These are phyloP conservation scores for Amphimedon queenslandica DNA, from an alignment of 37 sponge, comb jelly and placozoan species.

Conservation along the genomic window DNA sequence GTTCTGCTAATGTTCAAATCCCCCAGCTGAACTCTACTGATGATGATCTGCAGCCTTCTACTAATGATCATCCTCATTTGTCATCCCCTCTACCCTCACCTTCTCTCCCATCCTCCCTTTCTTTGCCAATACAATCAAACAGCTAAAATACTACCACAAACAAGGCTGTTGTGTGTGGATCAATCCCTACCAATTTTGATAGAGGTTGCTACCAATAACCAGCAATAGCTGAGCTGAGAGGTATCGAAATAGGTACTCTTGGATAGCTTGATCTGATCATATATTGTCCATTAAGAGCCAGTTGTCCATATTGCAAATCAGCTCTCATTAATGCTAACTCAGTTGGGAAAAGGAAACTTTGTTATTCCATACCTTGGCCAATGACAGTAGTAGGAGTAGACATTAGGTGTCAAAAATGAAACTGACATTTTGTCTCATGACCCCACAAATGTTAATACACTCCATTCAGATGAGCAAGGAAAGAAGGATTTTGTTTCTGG, in stretches of 20 bases:
- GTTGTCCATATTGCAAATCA: slow-evolving; percentile 39
- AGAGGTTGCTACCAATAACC: slow-evolving; percentile 13
- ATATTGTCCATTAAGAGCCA: slow-evolving; percentile 27
- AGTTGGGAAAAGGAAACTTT: slow-evolving; percentile 32
- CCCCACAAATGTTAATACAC: slow-evolving; percentile 27
- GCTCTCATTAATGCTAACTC: slow-evolving; percentile 36
- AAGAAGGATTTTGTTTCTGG: slow-evolving; percentile 28
- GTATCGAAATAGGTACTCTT: slow-evolving; percentile 22
- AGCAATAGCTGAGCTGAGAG: slow-evolving; percentile 18
- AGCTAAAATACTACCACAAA: neutral
- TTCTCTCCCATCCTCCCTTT: neutral
- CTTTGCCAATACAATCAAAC: neutral
- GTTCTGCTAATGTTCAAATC: too few relatives aligned
- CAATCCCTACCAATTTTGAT: slow-evolving; percentile 25
- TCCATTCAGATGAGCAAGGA: slow-evolving; percentile 34
- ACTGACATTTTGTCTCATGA: slow-evolving; percentile 36
- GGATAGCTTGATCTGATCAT: slow-evolving; percentile 38
- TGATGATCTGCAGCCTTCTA: too few relatives aligned
- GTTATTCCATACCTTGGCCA: slow-evolving; percentile 36
- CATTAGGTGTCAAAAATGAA: slow-evolving; percentile 35
- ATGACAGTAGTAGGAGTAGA: slow-evolving; percentile 20
- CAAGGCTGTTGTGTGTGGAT: slow-evolving; percentile 3
- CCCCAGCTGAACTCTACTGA: neutral
- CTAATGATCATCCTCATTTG: too few relatives aligned
- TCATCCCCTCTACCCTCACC: too few relatives aligned